Base-by-base conservation (phyloP, 2,888 invertebrate species). In the Scaptomyza cyrtandrae region DNA sequence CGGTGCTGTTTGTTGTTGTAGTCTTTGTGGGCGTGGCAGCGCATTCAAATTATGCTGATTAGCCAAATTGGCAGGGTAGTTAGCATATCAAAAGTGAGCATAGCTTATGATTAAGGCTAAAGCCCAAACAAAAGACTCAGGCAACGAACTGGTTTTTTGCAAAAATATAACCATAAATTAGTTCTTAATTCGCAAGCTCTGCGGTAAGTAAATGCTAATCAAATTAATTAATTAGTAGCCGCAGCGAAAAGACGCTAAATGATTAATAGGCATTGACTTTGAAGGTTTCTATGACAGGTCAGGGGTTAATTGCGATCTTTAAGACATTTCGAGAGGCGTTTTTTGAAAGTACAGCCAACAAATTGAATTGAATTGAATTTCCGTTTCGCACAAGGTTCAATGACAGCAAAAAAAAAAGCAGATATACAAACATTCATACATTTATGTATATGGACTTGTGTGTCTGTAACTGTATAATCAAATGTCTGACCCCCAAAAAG, bases 171-270 rank as follows among this genome's bases (percentile, higher is more conserved):
- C 4, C 72, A 75, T 86, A 88, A 85, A 80, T 86, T 88, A 78
- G 82, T 78, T 78, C 80, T 76, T 80, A 86, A 88, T 85, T 86
- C 78, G 77, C 84, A 66, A 68, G 37, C 19, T 43, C 59, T 65
- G 35, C 60, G 49, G 49, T 10, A 56, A 64, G 57, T 75, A 57
- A 75, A 86, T 78, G 82, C 74, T 83, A 86, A 83, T 88, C 76
- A 83, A 85, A 85, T 88, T 88, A 88, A 86, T 86, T 86, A 88
- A 77, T 75, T 72, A 65, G 78, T 80, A 80, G 73, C 66, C 55
- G 71, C 73, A 29, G 45, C 50, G 24, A 46, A 35, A 11, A 44
- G 39, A 52, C 59, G 11, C 9, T 1, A 52, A 43, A 60, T 71
- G 85, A 84, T 87, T 85, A 84, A 83, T 84, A 69, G 62, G 43